Conservation (phyloP, 2,797 vertebrate genomes). For the Syngnathus acus region DNA sequence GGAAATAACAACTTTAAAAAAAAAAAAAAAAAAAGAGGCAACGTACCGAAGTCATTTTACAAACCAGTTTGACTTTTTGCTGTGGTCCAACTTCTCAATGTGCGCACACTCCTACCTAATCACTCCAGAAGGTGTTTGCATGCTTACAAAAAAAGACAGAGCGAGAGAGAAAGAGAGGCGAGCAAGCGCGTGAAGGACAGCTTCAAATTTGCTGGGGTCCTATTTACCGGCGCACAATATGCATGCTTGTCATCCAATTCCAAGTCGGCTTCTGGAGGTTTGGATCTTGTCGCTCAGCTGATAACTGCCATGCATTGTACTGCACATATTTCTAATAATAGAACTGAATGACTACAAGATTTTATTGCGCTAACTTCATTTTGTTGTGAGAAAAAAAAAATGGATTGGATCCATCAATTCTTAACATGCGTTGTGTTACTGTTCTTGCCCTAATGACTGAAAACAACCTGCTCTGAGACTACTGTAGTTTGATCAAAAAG, state of each 20-base stretch:
- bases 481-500: slow-evolving; percentile 77
- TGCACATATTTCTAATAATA: slow-evolving; percentile 83
- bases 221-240: slow-evolving; percentile 93
- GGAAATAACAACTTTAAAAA: slow-evolving; percentile 41
- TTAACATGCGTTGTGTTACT: slow-evolving; percentile 70
- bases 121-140: slow-evolving; percentile 78
- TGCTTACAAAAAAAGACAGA: slow-evolving; percentile 56
- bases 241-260: slow-evolving; percentile 85
- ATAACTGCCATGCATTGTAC: slow-evolving; percentile 98
- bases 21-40: slow-evolving; percentile 68
- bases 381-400: slow-evolving; percentile 50
- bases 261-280: slow-evolving; percentile 79
- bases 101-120: slow-evolving; percentile 74
- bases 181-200: slow-evolving; percentile 67
- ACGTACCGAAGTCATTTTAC: slow-evolving; percentile 63
- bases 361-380: slow-evolving; percentile 74
- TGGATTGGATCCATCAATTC: slow-evolving; percentile 57
- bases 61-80: slow-evolving; percentile 65
- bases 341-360: slow-evolving; percentile 81
- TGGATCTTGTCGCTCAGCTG: slow-evolving; percentile 92
- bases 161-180: slow-evolving; percentile 39
- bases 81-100: slow-evolving; percentile 63
- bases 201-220: slow-evolving; percentile 66
- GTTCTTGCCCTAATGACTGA: slow-evolving; percentile 73
- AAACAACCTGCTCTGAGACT: slow-evolving; percentile 75